A percentile compares a stretch with the other conserved stretches of the same genome.
These are phyloP conservation scores for Bombus picipes DNA, from an alignment of 1,140 invertebrate species.

Conservation along the genomic window DNA sequence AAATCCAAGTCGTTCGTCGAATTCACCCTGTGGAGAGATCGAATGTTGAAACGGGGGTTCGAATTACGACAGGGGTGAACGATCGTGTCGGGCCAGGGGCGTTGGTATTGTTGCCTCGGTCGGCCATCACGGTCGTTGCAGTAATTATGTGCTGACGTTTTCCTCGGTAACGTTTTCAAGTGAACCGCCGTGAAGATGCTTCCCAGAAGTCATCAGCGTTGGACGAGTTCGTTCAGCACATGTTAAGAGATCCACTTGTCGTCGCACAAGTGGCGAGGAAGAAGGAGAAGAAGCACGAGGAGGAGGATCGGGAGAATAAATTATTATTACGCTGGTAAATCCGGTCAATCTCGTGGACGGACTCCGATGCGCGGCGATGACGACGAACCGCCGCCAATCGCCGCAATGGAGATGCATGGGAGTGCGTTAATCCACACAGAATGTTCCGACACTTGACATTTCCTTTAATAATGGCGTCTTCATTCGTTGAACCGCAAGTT, in stretches of 20 bases:
- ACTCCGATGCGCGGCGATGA: slow-evolving; percentile 60
- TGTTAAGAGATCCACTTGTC: slow-evolving; percentile 74
- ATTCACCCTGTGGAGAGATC: not conserved
- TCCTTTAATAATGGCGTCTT: slow-evolving; percentile 57
- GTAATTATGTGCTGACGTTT: slow-evolving; percentile 78
- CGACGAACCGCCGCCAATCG: slow-evolving; percentile 52
- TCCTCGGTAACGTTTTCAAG: slow-evolving; percentile 64
- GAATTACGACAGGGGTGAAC: slow-evolving; percentile 16
- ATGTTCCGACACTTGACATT: slow-evolving; percentile 56
- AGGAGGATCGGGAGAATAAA: slow-evolving; percentile 66
- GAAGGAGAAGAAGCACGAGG: not conserved
- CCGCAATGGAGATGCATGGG: slow-evolving; percentile 63
- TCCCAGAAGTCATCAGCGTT: slow-evolving; percentile 74
- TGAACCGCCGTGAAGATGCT: slow-evolving; percentile 70
- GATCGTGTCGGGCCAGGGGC: slow-evolving; percentile 25
- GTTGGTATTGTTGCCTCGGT: slow-evolving; percentile 37
- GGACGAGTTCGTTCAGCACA: slow-evolving; percentile 59
- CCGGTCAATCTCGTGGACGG: slow-evolving; percentile 71
- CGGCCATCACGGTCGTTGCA: slow-evolving; percentile 72
- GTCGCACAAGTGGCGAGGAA: slow-evolving; percentile 5
- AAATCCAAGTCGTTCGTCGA: not conserved
- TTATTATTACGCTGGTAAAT: slow-evolving; percentile 76
- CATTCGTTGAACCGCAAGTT: slow-evolving; percentile 57
- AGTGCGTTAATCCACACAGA: slow-evolving; percentile 60
- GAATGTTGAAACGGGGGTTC: not conserved